These are phyloP conservation scores for Frankliniella fusca DNA, from an alignment of 2,888 invertebrate species.

Conservation along the genomic window DNA sequence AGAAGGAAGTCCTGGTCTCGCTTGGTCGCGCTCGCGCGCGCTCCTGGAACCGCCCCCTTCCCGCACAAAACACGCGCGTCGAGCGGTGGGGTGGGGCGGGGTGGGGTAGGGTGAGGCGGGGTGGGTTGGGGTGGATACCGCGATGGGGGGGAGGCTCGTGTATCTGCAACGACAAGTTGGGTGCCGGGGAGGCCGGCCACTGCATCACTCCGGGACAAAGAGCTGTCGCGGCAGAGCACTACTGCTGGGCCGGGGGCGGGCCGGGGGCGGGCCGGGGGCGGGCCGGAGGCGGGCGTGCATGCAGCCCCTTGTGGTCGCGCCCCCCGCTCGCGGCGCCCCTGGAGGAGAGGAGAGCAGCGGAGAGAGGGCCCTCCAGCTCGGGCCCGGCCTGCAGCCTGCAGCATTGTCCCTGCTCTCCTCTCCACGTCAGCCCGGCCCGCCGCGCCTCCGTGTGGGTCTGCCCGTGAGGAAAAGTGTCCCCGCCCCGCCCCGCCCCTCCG, in stretches of 20 bases:
- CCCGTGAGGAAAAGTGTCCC: too few species aligned
- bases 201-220: background rate
- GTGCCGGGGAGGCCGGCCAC: background rate
- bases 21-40: too few species aligned
- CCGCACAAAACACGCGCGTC: too few species aligned
- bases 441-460: too few species aligned
- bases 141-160: background rate
- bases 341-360: too few species aligned
- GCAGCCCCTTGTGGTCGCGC: too few species aligned
- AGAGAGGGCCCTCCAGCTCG: background rate
- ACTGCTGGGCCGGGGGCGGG: background rate
- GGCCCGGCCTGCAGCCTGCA: background rate
- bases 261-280: background rate
- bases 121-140: background rate
- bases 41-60: too few species aligned
- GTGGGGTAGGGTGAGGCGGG: background rate
- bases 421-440: background rate
- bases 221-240: background rate
- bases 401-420: background rate
- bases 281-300: background rate
- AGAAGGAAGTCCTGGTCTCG: too few species aligned
- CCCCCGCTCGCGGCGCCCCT: too few species aligned
- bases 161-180: background rate
- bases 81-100: background rate
- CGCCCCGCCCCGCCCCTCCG: too few species aligned